These are phyloP conservation scores for Pipistrellus pygmaeus DNA, from an alignment of 2,797 vertebrate genomes.

Conservation along the genomic window DNA sequence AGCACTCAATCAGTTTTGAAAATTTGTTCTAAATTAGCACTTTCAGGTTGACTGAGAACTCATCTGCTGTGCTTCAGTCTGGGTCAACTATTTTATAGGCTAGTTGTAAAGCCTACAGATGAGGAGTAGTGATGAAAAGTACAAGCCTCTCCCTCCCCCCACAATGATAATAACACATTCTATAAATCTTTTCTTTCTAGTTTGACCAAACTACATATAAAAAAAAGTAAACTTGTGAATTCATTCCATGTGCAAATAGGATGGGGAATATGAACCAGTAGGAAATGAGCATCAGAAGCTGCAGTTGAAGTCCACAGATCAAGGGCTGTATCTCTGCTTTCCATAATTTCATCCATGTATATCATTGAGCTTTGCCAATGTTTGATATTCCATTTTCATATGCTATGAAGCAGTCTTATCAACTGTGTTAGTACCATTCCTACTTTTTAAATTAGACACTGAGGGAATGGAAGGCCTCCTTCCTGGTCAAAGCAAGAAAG, in stretches of 20 bases:
- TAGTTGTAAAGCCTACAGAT: slow-evolving; percentile 68
- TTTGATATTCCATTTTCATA: not conserved
- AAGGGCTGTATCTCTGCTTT: not conserved
- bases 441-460: slow-evolving; percentile 22
- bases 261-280: slow-evolving; percentile 38
- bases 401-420: not conserved
- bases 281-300: slow-evolving; percentile 18
- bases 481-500: not conserved
- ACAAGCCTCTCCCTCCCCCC: not conserved
- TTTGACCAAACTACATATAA: slow-evolving; percentile 75
- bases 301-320: not conserved
- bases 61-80: slow-evolving; percentile 62
- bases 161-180: not conserved
- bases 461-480: not conserved
- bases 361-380: not conserved
- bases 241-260: slow-evolving; percentile 61
- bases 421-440: not conserved
- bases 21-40: slow-evolving; percentile 67
- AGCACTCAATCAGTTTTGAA: slow-evolving; percentile 67
- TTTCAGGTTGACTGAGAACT: slow-evolving; percentile 62
- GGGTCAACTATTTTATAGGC: slow-evolving; percentile 53
- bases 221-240: slow-evolving; percentile 69
- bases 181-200: slow-evolving; percentile 60
- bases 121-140: slow-evolving; percentile 53
- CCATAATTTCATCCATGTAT: not conserved